A percentile compares a stretch with the other conserved stretches of the same genome.
phyloP scores from a whole-genome alignment of 1,140 invertebrate genomes.

The Camponotus floridanus region DNA sequence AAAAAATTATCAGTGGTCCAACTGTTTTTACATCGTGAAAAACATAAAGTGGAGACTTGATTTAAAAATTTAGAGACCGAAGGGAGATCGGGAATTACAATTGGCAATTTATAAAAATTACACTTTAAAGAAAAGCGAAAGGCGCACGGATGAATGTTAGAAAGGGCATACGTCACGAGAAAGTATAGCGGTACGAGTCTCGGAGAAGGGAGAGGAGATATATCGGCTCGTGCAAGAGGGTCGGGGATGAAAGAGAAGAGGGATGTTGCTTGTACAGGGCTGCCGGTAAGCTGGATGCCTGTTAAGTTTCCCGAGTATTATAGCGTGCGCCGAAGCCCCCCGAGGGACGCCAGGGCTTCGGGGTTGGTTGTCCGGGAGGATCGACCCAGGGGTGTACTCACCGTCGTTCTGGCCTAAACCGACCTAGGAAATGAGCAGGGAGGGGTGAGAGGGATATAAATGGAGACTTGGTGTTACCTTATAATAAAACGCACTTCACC shows the following conservation, averaged over 20 bases:
- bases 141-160: not conserved
- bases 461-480: not conserved
- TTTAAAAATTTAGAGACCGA: conserved; percentile 57
- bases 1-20: not conserved
- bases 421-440: conserved; percentile 7
- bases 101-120: conserved; percentile 64
- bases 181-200: not conserved
- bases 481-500: conserved; percentile 54
- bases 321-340: conserved; percentile 66
- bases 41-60: conserved; percentile 11
- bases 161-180: not conserved
- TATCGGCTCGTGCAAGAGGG: not conserved
- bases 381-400: conserved; percentile 64
- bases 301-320: conserved; percentile 74
- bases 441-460: not conserved
- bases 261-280: conserved; percentile 60
- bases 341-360: conserved; percentile 65
- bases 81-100: conserved; percentile 47
- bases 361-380: conserved; percentile 68
- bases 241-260: conserved; percentile 22
- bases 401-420: conserved; percentile 66
- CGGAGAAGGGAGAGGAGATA: not conserved
- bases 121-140: conserved; percentile 36
- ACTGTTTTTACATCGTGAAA: conserved; percentile 38
- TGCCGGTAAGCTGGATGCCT: conserved; percentile 73